Evolutionary conservation across 2,113 vertebrate genomes (phyloP), one percentile per base, ranked within the genome.

Genomic region (Pterocles orientalis): DNA sequence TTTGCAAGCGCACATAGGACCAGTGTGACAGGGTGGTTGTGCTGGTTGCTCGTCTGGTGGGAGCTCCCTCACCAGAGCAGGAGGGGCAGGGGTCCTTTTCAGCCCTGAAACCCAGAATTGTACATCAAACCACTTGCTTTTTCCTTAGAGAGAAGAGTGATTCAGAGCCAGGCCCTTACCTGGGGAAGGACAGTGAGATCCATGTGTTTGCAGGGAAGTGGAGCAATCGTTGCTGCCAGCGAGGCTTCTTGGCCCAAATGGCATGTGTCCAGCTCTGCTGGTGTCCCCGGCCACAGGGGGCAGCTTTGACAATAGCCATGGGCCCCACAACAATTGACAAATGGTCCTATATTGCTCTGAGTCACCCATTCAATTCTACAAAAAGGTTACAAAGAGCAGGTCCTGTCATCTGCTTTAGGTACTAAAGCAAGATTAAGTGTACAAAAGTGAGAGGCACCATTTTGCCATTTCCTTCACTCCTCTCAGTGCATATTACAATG

Each of bases 251-350:
- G 18, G 47, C 50, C 45, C 68, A 61, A 65, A 16, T 0, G 1
- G 25, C 29, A 26, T 0, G 0, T 48, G 26, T 36, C 48, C 57
- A 82, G 29, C 17, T 31, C 47, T 87, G 18, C 41, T 54, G 36
- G 5, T 82, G 41, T 25, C 60, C 72, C 31, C 31, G 48, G n/a
- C 11, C 36, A 24, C 41, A 86, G 45, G 12, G 17, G 48, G 34
- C 19, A 83, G 15, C 21, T 91, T 76, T 82, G 60, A 41, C 36
- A 12, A 72, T 43, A 41, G 25, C 39, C 23, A 19, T 18, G 19
- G 17, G 9, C 21, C 18, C 8, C 23, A 13, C 31, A 76, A 43
- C 34, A 62, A 36, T 25, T 73, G 8, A 10, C 15, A n/a, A n/a
- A n/a, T n/a, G 15, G 5, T 64, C 45, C 31, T 31, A 18, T 43